Evolutionary conservation across 2,797 vertebrate species (phyloP).

Genomic region (Diceros bicornis): DNA sequence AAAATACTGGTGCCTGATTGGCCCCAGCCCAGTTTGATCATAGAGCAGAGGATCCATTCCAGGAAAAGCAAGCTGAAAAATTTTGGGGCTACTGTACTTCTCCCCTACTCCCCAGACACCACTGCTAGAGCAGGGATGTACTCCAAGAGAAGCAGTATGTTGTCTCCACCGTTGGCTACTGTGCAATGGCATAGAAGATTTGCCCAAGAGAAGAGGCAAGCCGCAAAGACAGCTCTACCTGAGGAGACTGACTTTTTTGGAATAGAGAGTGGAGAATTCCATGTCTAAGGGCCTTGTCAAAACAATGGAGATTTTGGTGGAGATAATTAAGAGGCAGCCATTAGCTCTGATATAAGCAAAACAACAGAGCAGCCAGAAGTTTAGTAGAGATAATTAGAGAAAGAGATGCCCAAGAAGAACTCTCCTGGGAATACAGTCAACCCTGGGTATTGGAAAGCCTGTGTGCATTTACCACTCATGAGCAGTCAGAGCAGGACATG

Average conservation of each 20-base stretch:
- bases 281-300: neutral
- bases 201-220: neutral
- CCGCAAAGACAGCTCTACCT: neutral
- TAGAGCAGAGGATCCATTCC: neutral
- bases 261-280: neutral
- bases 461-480: neutral
- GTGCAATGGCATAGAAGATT: neutral
- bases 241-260: neutral
- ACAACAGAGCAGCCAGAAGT: neutral
- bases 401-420: neutral
- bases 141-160: neutral
- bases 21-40: neutral
- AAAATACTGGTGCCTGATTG: neutral
- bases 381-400: neutral
- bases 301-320: conserved; percentile 15
- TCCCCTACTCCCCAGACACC: neutral
- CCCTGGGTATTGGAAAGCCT: neutral
- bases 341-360: neutral
- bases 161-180: neutral
- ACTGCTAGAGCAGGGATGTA: neutral
- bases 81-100: neutral
- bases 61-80: neutral
- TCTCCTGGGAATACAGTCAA: neutral
- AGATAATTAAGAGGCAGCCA: neutral
- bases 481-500: neutral